A percentile compares a stretch with the other conserved stretches of the same genome.
Conservation (phyloP, 2,888 invertebrate genomes). For the Seira sanloemensis region DNA sequence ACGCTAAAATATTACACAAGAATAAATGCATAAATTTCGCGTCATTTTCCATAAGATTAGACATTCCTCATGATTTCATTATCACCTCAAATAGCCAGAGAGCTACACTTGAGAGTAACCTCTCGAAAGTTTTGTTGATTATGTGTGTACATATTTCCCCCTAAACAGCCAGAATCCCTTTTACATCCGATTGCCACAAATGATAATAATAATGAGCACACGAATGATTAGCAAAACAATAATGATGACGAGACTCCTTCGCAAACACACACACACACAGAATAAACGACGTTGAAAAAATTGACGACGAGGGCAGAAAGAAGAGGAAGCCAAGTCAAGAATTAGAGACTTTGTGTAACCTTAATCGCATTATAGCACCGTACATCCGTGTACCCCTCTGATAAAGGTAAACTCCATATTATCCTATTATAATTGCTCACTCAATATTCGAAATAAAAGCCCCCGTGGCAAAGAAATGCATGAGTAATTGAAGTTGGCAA, state of each 20-base stretch:
- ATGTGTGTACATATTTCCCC: background rate
- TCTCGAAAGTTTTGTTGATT: background rate
- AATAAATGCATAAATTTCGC: background rate
- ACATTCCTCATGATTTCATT: slow-evolving; percentile 9
- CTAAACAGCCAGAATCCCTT: background rate
- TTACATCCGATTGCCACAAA: background rate
- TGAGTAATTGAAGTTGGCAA: slow-evolving; percentile 15
- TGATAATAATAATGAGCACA: slow-evolving; percentile 32
- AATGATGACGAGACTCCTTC: slow-evolving; percentile 5
- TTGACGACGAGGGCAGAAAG: background rate
- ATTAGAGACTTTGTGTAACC: background rate
- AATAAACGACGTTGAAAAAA: background rate
- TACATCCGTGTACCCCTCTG: slow-evolving; percentile 4
- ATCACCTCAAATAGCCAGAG: slow-evolving; percentile 1
- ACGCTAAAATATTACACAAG: background rate
- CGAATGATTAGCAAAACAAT: slow-evolving; percentile 27
- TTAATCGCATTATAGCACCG: slow-evolving; percentile 3
- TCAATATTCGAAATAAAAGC: background rate
- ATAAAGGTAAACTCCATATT: background rate
- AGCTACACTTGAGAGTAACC: too few species aligned
- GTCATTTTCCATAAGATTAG: background rate
- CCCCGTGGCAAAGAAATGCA: background rate
- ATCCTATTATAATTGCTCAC: background rate
- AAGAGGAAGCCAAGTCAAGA: slow-evolving; percentile 17
- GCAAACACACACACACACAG: background rate